phyloP scores from a whole-genome alignment of 2,113 vertebrate species.

The mouse (Mus musculus) region DNA sequence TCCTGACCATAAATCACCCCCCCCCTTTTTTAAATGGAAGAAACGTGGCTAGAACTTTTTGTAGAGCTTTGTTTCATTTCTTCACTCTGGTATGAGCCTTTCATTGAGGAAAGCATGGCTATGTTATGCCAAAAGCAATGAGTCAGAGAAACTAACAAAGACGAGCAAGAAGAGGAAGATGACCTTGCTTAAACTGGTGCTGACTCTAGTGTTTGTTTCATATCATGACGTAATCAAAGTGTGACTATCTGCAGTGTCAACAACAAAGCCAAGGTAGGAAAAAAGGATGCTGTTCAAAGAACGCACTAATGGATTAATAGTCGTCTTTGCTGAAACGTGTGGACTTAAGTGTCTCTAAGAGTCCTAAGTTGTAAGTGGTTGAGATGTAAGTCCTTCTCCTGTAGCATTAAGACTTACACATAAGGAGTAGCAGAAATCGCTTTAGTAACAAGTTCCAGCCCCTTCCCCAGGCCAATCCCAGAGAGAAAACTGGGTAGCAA shows the following conservation, averaged over 20 bases:
- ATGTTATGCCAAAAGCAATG: background rate
- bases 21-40: constrained; percentile 84
- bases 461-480: too few relatives aligned
- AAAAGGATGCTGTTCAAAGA: background rate
- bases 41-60: constrained; percentile 87
- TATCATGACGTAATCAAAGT: background rate
- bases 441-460: too few relatives aligned
- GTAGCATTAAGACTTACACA: background rate
- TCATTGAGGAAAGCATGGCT: constrained; percentile 35
- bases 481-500: background rate
- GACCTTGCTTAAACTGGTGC: accelerated
- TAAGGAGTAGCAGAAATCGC: background rate
- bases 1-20: constrained; percentile 87
- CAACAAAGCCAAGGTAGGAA: background rate
- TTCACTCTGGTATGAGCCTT: constrained; percentile 78
- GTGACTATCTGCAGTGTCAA: background rate
- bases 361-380: background rate
- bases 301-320: background rate
- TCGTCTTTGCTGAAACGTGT: background rate
- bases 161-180: background rate
- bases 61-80: constrained; percentile 82
- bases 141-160: constrained; percentile 41
- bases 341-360: background rate
- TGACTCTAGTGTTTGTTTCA: background rate
- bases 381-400: background rate